A percentile compares a stretch with the other conserved stretches of the same genome.
Evolutionary conservation across 2,797 vertebrate species (phyloP).

Genomic region (Anas flavirostris): DNA sequence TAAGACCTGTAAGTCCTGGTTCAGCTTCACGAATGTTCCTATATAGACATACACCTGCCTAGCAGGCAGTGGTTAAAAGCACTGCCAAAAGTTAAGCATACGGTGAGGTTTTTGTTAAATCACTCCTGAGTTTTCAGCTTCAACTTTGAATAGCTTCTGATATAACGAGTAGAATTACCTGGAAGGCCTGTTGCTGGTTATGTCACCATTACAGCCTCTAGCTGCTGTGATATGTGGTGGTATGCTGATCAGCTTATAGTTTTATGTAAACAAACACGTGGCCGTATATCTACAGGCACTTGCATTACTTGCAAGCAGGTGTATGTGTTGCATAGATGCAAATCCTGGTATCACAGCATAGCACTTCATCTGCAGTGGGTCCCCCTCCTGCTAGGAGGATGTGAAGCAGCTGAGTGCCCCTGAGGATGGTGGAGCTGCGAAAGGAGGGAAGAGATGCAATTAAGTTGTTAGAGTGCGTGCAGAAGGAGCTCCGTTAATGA

Average conservation of each 20-base stretch:
- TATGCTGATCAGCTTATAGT: neutral
- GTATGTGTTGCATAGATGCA: neutral
- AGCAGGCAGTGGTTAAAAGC: rapidly evolving
- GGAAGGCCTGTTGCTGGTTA: neutral
- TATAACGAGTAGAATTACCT: constrained; percentile 12
- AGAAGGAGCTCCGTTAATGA: neutral
- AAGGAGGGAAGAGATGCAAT: neutral
- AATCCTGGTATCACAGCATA: neutral
- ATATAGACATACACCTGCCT: rapidly evolving
- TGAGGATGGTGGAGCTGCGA: neutral
- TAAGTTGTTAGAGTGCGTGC: neutral
- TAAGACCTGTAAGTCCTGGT: neutral
- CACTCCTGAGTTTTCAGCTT: neutral
- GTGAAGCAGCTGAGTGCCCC: neutral
- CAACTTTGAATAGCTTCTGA: neutral
- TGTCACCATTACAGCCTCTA: neutral
- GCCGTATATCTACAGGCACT: neutral
- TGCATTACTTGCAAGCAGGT: neutral
- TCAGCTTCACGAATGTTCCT: neutral
- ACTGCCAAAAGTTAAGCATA: neutral
- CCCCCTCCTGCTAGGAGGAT: neutral
- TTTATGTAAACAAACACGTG: neutral
- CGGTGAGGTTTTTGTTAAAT: neutral
- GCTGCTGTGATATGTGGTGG: neutral
- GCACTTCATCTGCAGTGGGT: neutral